Evolutionary conservation across 2,888 invertebrate species (phyloP), one percentile per base, ranked within the genome.

Genomic region (Himalopsyche anomala): DNA sequence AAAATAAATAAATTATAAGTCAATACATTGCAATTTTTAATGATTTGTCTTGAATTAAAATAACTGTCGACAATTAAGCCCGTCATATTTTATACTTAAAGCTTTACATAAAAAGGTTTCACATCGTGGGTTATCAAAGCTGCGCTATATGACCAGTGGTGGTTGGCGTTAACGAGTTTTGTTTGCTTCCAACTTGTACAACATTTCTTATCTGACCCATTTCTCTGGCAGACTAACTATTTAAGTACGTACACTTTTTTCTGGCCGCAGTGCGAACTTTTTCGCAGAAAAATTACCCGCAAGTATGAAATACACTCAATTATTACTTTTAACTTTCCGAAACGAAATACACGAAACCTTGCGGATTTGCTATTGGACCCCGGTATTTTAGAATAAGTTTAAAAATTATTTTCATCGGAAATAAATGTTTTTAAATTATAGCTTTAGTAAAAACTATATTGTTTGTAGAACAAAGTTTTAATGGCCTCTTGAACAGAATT

Each of bases 171-270:
- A 62, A 62, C 19, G 62, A 62, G 62, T 62, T 62, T 62, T 62
- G 62, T 62, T 62, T 62, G 62, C 62, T 2, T 28, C 19, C 19
- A 28, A 62, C 62, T 62, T 62, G 62, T 62, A 62, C 19, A 62
- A 62, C 62, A 62, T 62, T 62, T 62, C 62, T 62, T 62, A 62
- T 62, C 62, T 62, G 62, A 62, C 62, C 62, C 62, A 62, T 62
- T 62, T 62, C 62, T 62, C 62, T 62, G 8, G 11, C 19, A n/a
- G 62, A 19, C 62, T 62, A 62, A 62, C 62, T 19, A 62, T 19
- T 62, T 62, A 19, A 62, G 62, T 62, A 62, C 19, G 19, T 62
- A 62, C 19, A 62, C 19, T 62, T 62, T 62, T 62, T 62, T 28
- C 62, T 19, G n/a, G 28, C 62, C 62, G 62, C 62, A 56, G 56